Evolutionary conservation across 2,888 invertebrate species (phyloP), one percentile per base, ranked within the genome.

Genomic region (Macropis europaea): DNA sequence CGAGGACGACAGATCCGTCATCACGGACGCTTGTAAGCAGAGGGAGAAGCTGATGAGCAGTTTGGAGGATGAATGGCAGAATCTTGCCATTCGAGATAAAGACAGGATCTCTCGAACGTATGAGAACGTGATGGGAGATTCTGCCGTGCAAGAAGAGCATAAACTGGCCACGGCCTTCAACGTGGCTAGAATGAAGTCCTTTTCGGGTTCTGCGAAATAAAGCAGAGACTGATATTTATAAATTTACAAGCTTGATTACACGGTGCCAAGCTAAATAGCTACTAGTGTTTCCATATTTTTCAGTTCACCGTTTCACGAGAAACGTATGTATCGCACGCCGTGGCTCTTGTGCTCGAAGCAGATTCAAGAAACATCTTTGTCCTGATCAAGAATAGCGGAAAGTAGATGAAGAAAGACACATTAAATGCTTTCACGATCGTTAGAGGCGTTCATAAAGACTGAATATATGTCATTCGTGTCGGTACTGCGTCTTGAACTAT

Each of bases 61-160:
- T 19, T 75, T 89, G 22, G 89, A 89, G 38, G 74, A 87, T 24
- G 87, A 88, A 28, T 89, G 88, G 89, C 82, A 84, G 32, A 61
- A 73, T 24, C 64, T 89, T 1, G 85, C 86, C 2, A 28, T 83
- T 7, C 75, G 82, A 2, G 89, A 89, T 13, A 89, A 87, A 42
- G 79, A 86, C 2, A 82, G 74, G 24, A 84, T 87, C 13, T 57
- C 82, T 9, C 73, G 78, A n/a, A 77, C 83, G 6, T 86, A 83
- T 57, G 66, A 84, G 28, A 77, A 72, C 7, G 73, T 80, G 0
- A 64, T 82, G 52, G 64, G 7, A 3, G 73, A 73, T 11, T 79
- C 84, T 0, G 57, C 73, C 19, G 19, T 82, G 3, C 82, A 86
- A 47, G 75, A 83, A 9, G 82, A 82, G 32, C 70, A 71, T 5